Evolutionary conservation across 2,888 invertebrate species (phyloP), one percentile per base, ranked within the genome.

Genomic region (Dolichomitus sp.): DNA sequence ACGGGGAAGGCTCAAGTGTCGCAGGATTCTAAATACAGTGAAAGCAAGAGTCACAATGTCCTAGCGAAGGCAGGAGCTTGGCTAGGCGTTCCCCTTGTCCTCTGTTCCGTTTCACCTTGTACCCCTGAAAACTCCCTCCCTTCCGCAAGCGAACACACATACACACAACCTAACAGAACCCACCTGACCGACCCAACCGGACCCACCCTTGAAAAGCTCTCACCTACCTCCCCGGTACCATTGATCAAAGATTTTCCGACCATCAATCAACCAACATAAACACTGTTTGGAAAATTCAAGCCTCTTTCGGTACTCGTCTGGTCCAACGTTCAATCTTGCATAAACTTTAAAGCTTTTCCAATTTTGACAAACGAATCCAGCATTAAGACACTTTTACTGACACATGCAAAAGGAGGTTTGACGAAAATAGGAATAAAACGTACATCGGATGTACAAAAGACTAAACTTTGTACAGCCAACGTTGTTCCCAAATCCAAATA

Each of bases 1-100:
- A 61, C 84, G 85, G 69, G 84, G 79, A 81, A 85, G 81, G 77
- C 77, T 81, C 81, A 86, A 76, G 87, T 80, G 86, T 72, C 80
- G 80, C 84, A 78, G 79, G 75, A 86, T 87, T 87, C 76, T 54
- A 82, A 86, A 84, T 61, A 68, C 85, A 81, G 82, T 76, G 61
- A 77, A 80, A 72, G 37, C 73, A 76, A 77, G 82, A 85, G 84
- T 85, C 85, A 91, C 89, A 88, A 92, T 92, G 92, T 92, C 92
- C 92, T 92, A 92, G 92, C 92, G 91, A 92, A 92, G 92, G 92
- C 89, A 89, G 88, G 81, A 90, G 57, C 85, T 82, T 84, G 87
- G 87, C 83, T 87, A 89, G 89, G 88, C 87, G 89, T 89, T 87
- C 88, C 90, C 89, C 91, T 89, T 84, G 89, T 84, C 87, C 88